Base-by-base conservation (phyloP, 92 coral and sea anemone genomes). In the Bergia sp. region DNA sequence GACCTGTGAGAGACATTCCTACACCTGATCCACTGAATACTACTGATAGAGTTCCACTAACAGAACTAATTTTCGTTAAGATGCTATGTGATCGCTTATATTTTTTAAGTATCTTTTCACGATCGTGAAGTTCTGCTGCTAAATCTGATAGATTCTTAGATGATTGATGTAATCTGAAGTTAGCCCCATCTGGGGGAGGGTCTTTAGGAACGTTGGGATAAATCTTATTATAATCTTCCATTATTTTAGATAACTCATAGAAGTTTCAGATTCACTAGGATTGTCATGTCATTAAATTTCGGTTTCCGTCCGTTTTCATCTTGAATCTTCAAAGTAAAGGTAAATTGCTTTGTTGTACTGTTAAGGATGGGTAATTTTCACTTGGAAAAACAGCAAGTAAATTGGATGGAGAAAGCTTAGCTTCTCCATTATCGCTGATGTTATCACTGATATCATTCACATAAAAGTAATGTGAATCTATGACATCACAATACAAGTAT, bases 51-150 rank as follows among this genome's bases (percentile, higher is more conserved):
- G 80, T 16, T 2, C 80, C 88, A 66, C 29, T 15, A 36, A 10
- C 0, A 61, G 78, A 36, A 40, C 80, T 11, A 4, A 69, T 66
- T 18, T 85, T 85, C 43, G n/a, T 9, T 8, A 64, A 21, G 36
- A 85, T 41, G 55, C 38, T 47, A 20, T 2, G n/a, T 4, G 15
- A 16, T 3, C 88, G 80, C 50, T 85, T 69, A 71, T 85, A 85
- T 69, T 69, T 85, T 13, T 85, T 85, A 16, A 4, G 41, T 2
- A 81, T 13, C 3, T 64, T 55, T 1, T 64, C n/a, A 15, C 49
- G 10, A 76, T 41, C 20, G 20, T 4, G 18, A 39, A 43, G 49
- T 76, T 76, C 55, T 18, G 4, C 42, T 76, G 41, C 80, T 1
- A 76, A 11, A 2, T 39, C 21, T 39, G 45, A 15, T 20, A 76